Evolutionary conservation across 2,113 vertebrate genomes (phyloP), one percentile per base, ranked within the genome.

Genomic region (Bostrychus sinensis): DNA sequence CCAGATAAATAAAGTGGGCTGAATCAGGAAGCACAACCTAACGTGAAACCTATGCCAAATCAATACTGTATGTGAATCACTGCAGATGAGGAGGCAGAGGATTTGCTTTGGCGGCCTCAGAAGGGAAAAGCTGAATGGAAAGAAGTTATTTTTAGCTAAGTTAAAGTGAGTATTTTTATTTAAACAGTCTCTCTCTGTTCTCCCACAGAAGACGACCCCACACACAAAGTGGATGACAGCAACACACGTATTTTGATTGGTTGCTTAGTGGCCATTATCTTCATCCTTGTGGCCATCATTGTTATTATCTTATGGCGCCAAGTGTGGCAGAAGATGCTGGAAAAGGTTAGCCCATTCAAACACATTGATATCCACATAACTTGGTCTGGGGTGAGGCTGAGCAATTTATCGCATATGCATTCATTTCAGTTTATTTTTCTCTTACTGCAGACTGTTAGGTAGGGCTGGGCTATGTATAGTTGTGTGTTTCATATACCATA

Each of bases 251-350:
- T 99, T 82, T 87, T 99, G 80, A 98, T 99, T 3, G 96, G 96
- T 17, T 99, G 96, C 72, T 88, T 99, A 63, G 97, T 98, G 54
- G 97, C 97, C 0, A 99, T 99, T 56, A 99, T 99, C 86, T 97
- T 99, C 68, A 97, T 99, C 80, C 92, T 98, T 11, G 84, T 98
- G 69, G 97, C 94, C 78, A 97, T 99, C 70, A 99, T 99, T 9
- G 93, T 98, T 83, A 97, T 98, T 72, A 99, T 99, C 62, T 82
- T 99, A 42, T 99, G 97, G 97, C 89, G 97, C 72, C 97, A 98
- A 80, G 96, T 98, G 88, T 99, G 97, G 97, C 95, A 97, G 88
- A 99, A 99, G 90, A 97, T 99, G 95, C 69, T 99, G 84, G 95
- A 98, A 83, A 99, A 98, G 95, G 97, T 99, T 69, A 93, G 88